Evolutionary conservation across 1,140 invertebrate genomes (phyloP).

Genomic region (Tetragnatha versicolor): DNA sequence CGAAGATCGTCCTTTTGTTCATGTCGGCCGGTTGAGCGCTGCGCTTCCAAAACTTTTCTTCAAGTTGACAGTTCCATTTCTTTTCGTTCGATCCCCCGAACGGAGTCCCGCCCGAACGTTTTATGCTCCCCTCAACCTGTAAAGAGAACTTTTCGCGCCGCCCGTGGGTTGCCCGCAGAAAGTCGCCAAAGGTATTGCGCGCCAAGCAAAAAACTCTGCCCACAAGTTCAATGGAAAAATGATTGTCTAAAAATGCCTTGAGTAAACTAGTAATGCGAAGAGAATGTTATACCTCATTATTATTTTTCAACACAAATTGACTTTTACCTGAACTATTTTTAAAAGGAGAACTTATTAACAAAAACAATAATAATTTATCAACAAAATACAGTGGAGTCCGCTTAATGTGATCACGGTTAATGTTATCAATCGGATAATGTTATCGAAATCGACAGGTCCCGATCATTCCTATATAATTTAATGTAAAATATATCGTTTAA

Average conservation of each 20-base stretch:
- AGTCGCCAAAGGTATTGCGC: slow-evolving; percentile 17
- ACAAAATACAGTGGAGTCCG: too few relatives aligned
- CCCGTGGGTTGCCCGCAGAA: not conserved
- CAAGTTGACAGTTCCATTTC: slow-evolving; percentile 35
- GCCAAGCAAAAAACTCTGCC: not conserved
- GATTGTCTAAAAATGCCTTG: not conserved
- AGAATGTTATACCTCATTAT: too few relatives aligned
- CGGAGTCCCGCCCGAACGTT: not conserved
- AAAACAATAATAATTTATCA: too few relatives aligned
- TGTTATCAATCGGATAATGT: too few relatives aligned
- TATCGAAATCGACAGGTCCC: too few relatives aligned
- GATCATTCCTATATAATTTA: too few relatives aligned
- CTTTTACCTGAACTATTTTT: too few relatives aligned
- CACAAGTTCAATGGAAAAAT: not conserved
- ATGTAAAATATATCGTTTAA: too few relatives aligned
- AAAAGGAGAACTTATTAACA: too few relatives aligned
- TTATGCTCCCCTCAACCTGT: not conserved
- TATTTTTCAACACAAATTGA: too few relatives aligned
- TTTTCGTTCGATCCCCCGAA: not conserved
- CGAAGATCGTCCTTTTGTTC: slow-evolving; percentile 19
- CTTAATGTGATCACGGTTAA: too few relatives aligned
- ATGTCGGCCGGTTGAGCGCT: not conserved
- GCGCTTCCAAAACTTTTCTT: not conserved
- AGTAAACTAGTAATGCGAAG: too few relatives aligned
- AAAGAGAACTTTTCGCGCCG: not conserved